phyloP scores from a whole-genome alignment of 2,888 invertebrate species.

The Plebejus melissa region DNA sequence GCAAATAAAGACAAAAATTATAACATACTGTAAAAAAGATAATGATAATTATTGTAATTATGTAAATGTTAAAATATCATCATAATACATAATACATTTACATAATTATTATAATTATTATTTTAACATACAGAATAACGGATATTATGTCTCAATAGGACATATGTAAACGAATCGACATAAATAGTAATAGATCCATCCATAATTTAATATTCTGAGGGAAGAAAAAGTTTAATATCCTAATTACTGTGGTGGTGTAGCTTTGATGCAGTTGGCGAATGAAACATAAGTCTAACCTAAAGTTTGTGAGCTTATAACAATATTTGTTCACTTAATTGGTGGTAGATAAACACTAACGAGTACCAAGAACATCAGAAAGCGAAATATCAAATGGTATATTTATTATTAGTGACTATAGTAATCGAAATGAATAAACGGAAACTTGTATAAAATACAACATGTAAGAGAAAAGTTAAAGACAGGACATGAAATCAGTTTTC shows the following conservation, averaged over 20 bases:
- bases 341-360: constrained; percentile 24
- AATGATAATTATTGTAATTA: not conserved
- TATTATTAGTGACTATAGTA: not conserved
- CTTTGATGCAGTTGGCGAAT: constrained; percentile 5
- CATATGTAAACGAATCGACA: too few relatives aligned
- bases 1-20: constrained; percentile 40
- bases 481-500: not conserved
- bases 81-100: too few relatives aligned
- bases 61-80: too few relatives aligned
- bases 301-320: constrained; percentile 31
- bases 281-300: constrained; percentile 18
- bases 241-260: not conserved
- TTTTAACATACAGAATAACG: too few relatives aligned
- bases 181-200: not conserved
- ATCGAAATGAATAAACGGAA: not conserved
- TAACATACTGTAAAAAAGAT: not conserved
- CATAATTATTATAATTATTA: too few relatives aligned
- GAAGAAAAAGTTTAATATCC: not conserved
- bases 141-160: not conserved
- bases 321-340: constrained; percentile 37
- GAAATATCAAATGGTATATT: not conserved
- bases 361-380: not conserved
- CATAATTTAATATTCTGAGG: not conserved
- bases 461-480: not conserved
- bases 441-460: not conserved